A percentile compares a stretch with the other conserved stretches of the same genome.
These are phyloP conservation scores for Abrostola triplasia DNA, from an alignment of 2,888 invertebrate genomes.

Conservation along the genomic window DNA sequence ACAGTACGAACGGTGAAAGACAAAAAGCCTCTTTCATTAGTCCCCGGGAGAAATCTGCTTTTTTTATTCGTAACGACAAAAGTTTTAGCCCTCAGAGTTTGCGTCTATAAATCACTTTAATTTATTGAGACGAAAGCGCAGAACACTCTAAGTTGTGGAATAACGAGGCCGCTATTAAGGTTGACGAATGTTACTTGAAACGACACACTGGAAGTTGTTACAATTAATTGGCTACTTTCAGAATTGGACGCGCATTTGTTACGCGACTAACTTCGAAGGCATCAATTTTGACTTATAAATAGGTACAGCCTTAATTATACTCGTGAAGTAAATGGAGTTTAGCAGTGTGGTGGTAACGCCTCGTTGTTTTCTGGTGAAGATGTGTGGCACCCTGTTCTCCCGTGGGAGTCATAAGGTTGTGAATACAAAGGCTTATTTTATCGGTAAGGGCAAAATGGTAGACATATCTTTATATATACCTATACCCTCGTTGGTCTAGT, in stretches of 20 bases:
- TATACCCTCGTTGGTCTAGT: too few relatives aligned
- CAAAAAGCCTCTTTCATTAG: constrained; percentile 77
- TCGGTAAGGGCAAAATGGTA: too few relatives aligned
- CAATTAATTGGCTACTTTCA: constrained; percentile 52
- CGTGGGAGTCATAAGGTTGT: background rate
- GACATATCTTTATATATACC: too few relatives aligned
- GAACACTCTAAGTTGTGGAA: constrained; percentile 72
- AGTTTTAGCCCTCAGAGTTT: constrained; percentile 76
- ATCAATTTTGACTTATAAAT: constrained; percentile 49
- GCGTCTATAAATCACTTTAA: constrained; percentile 84
- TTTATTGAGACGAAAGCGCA: constrained; percentile 82
- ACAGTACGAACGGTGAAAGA: constrained; percentile 57
- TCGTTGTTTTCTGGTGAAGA: background rate
- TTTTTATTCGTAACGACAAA: constrained; percentile 78
- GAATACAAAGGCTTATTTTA: background rate
- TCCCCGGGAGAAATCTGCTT: constrained; percentile 73
- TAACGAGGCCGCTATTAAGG: constrained; percentile 68
- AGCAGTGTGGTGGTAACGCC: constrained; percentile 3
- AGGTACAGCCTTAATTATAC: constrained; percentile 20
- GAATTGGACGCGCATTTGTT: constrained; percentile 49
- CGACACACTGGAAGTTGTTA: constrained; percentile 54
- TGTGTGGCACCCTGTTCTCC: constrained; percentile 1
- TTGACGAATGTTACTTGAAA: constrained; percentile 73
- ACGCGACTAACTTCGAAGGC: constrained; percentile 41
- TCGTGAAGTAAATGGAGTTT: constrained; percentile 23